Percentiles rank a stretch among this genome's conserved stretches.
phyloP scores from a whole-genome alignment of 2,113 vertebrate species.

The Benitochromis conjunctus region DNA sequence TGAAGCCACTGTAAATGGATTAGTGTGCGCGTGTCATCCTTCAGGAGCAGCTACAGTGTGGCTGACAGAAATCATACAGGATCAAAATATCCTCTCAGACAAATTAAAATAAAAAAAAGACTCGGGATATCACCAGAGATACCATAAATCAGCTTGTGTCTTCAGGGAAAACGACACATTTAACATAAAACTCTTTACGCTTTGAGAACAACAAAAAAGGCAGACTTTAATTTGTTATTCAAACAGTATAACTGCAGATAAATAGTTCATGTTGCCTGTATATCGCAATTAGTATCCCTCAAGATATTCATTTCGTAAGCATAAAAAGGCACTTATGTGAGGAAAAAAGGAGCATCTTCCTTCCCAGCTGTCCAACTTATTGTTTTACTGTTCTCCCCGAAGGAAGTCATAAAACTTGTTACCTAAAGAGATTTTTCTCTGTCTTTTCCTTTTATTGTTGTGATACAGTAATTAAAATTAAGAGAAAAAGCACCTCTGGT shows the following conservation, averaged over 20 bases:
- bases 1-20: slow-evolving; percentile 75
- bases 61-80: slow-evolving; percentile 22
- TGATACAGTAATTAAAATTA: slow-evolving; percentile 34
- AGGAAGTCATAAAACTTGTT: slow-evolving; percentile 39
- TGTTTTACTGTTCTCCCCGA: slow-evolving; percentile 36
- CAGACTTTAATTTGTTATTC: background rate
- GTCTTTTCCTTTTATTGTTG: background rate
- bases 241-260: background rate
- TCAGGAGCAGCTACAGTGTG: background rate
- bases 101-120: background rate
- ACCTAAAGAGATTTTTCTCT: slow-evolving; percentile 31
- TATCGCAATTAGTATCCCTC: slow-evolving; percentile 15
- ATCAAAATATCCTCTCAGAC: background rate
- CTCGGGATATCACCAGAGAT: background rate
- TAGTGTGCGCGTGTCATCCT: slow-evolving; percentile 13
- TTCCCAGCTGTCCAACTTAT: slow-evolving; percentile 42
- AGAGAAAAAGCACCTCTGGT: background rate
- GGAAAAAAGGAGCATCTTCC: slow-evolving; percentile 16
- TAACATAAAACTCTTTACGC: background rate
- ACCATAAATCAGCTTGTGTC: background rate
- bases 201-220: background rate
- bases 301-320: slow-evolving; percentile 38
- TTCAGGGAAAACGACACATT: background rate
- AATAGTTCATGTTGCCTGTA: background rate
- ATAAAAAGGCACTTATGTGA: slow-evolving; percentile 48